A percentile compares a stretch with the other conserved stretches of the same genome.
phyloP scores from a whole-genome alignment of 2,113 vertebrate species.

The Leptocoma aspasia region DNA sequence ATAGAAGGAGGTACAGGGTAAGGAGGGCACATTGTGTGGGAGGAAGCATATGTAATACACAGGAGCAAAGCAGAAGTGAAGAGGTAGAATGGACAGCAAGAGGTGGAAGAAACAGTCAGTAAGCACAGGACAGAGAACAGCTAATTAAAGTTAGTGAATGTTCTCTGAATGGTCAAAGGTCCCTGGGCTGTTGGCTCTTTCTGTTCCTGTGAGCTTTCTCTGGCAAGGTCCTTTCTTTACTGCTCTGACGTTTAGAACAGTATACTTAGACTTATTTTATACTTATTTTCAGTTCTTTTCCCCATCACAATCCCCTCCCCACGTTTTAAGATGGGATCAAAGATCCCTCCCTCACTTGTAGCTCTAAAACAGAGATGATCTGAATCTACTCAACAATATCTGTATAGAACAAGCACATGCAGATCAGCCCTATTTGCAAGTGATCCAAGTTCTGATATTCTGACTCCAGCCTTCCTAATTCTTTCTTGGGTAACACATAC shows the following conservation, averaged over 20 bases:
- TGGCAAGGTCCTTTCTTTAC: background rate
- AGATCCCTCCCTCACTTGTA: background rate
- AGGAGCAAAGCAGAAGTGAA: background rate
- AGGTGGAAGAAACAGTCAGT: background rate
- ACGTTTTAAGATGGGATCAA: background rate
- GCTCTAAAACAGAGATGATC: background rate
- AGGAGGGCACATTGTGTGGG: background rate
- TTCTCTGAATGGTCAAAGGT: slow-evolving; percentile 39
- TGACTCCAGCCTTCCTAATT: background rate
- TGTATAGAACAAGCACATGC: background rate
- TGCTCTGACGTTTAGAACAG: background rate
- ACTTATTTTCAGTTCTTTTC: background rate
- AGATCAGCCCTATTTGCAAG: background rate
- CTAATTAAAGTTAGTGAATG: background rate
- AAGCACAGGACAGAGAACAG: background rate
- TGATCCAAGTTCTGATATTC: background rate
- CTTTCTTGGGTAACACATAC: background rate
- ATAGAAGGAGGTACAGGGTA: background rate
- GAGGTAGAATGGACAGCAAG: background rate
- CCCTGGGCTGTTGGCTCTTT: background rate
- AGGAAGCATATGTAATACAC: background rate
- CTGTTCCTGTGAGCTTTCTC: background rate
- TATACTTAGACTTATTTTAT: background rate
- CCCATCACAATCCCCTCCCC: too few species aligned
- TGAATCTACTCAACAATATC: background rate